Percentiles rank a stretch among this genome's conserved stretches.
Evolutionary conservation across 2,113 vertebrate genomes (phyloP).

Genomic region (Melanotaenia duboulayi): DNA sequence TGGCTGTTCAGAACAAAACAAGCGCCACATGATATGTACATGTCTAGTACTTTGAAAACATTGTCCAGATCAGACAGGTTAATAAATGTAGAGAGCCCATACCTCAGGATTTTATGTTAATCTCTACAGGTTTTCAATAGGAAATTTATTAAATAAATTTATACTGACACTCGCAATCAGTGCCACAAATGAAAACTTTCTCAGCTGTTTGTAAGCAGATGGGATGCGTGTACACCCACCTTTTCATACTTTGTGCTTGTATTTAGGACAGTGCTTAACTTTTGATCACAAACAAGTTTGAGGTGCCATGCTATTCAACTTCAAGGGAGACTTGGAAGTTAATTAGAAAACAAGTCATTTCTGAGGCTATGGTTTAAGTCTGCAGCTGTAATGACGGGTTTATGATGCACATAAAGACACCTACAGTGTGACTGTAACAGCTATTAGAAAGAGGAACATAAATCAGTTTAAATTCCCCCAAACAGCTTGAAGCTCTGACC

Average conservation of each 20-base stretch:
- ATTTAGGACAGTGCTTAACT: neutral
- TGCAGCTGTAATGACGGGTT: neutral
- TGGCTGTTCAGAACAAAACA: too few species aligned
- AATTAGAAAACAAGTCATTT: neutral
- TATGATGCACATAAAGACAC: neutral
- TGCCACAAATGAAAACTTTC: neutral
- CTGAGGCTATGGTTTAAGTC: too few species aligned
- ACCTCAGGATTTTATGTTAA: too few species aligned
- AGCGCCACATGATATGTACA: too few species aligned
- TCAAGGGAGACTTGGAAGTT: neutral
- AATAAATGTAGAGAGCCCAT: too few species aligned
- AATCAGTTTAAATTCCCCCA: constrained; percentile 5
- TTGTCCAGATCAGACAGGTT: too few species aligned
- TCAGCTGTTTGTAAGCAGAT: neutral
- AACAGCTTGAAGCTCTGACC: constrained; percentile 1
- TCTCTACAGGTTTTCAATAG: too few species aligned
- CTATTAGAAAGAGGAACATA: neutral
- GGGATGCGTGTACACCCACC: neutral
- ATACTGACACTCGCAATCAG: too few species aligned
- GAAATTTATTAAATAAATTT: too few species aligned
- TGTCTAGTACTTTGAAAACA: too few species aligned
- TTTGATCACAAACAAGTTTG: neutral
- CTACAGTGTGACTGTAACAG: neutral
- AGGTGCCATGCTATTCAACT: neutral
- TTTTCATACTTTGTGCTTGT: neutral